These are phyloP conservation scores for Coelopa pilipes DNA, from an alignment of 2,888 invertebrate genomes.

Conservation along the genomic window DNA sequence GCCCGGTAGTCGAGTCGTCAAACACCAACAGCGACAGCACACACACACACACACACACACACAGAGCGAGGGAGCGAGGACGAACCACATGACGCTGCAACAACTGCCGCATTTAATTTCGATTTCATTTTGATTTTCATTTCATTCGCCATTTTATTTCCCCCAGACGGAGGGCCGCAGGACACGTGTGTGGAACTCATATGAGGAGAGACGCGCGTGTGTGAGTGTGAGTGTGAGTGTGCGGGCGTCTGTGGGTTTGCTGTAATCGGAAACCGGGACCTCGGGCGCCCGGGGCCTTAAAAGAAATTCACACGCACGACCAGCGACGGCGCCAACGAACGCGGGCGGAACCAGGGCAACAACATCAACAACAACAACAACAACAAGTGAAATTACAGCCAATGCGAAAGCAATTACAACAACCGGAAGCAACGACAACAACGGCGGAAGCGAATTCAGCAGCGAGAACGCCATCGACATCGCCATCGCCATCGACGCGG, in stretches of 20 bases:
- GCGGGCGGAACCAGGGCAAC: too few relatives aligned
- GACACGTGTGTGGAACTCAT: too few relatives aligned
- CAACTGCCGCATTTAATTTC: conserved; percentile 27
- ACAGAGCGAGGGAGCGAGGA: not conserved
- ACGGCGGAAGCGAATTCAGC: too few relatives aligned
- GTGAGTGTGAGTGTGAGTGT: not conserved
- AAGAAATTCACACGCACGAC: conserved; percentile 21
- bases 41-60: too few relatives aligned
- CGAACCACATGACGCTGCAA: not conserved
- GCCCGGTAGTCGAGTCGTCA: not conserved
- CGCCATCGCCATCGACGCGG: too few relatives aligned
- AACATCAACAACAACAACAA: too few relatives aligned
- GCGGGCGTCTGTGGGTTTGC: not conserved
- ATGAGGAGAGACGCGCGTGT: not conserved
- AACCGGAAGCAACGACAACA: too few relatives aligned
- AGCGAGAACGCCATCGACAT: too few relatives aligned
- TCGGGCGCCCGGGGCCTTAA: not conserved
- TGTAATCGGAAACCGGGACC: not conserved
- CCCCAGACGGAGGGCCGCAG: not conserved
- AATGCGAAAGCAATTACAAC: too few relatives aligned
- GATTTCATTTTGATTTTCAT: conserved; percentile 26
- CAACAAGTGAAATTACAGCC: too few relatives aligned
- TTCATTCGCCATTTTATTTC: conserved; percentile 1
- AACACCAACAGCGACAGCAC: not conserved
- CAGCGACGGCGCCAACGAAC: not conserved